phyloP scores from a whole-genome alignment of 2,797 vertebrate genomes.

The Meda fulgida region DNA sequence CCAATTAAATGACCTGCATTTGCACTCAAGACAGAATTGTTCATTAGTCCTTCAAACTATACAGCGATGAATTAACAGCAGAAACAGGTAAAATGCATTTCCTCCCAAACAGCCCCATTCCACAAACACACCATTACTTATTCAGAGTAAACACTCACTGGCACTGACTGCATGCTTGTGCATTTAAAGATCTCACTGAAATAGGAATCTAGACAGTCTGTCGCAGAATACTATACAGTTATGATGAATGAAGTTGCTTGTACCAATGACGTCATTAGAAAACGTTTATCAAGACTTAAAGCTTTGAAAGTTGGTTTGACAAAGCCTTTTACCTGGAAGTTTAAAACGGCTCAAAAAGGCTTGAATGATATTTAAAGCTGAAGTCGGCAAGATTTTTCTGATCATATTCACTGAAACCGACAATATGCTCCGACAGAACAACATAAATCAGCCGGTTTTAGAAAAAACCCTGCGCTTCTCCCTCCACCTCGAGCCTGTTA shows the following conservation, averaged over 20 bases:
- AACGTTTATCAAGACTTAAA: not conserved
- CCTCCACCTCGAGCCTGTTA: no score
- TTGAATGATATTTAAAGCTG: not conserved
- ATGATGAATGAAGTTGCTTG: not conserved
- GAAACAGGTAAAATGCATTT: not conserved
- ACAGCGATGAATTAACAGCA: not conserved
- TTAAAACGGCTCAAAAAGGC: not conserved
- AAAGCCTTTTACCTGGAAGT: not conserved
- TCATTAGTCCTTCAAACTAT: not conserved
- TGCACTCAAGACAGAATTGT: not conserved
- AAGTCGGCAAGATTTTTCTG: no score
- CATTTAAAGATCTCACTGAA: no score
- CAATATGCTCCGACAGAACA: no score
- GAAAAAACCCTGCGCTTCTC: no score
- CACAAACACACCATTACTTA: not conserved
- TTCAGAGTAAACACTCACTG: no score
- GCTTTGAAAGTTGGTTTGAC: not conserved
- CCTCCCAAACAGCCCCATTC: not conserved
- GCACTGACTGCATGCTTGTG: no score
- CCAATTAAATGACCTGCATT: not conserved
- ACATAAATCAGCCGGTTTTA: no score
- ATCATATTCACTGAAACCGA: no score
- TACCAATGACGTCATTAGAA: not conserved
- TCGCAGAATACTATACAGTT: not conserved
- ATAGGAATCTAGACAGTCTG: not conserved